phyloP scores from a whole-genome alignment of 2,797 vertebrate species.

The Mareca strepera region DNA sequence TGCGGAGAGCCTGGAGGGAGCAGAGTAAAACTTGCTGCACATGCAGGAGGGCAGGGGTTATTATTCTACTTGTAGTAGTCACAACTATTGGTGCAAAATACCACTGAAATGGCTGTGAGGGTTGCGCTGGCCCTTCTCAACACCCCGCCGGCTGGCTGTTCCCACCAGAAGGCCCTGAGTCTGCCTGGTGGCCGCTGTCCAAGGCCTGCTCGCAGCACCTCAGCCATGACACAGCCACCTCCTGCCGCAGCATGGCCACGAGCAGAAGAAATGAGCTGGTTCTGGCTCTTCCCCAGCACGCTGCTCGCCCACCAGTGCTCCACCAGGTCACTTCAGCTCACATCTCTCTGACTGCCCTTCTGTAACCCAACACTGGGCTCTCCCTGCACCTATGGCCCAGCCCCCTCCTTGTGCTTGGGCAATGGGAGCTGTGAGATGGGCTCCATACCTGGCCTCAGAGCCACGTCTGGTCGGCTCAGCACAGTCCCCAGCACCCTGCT shows the following conservation, averaged over 20 bases:
- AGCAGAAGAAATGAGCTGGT: not conserved
- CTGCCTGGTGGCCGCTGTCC: too few relatives aligned
- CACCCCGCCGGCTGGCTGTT: fast-evolving
- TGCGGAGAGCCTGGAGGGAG: too few relatives aligned
- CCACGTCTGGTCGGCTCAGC: not conserved
- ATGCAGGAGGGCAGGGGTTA: not conserved
- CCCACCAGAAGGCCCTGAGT: too few relatives aligned
- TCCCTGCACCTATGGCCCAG: not conserved
- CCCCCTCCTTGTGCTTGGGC: not conserved
- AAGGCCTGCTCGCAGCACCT: too few relatives aligned
- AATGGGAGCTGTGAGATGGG: not conserved
- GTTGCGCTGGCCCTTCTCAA: not conserved
- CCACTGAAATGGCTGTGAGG: not conserved
- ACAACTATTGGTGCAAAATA: not conserved
- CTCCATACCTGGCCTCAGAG: not conserved
- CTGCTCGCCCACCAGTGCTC: not conserved
- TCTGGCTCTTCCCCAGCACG: not conserved
- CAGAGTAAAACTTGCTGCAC: not conserved
- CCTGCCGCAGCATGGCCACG: not conserved
- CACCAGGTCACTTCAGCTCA: too few relatives aligned
- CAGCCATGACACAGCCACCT: not conserved
- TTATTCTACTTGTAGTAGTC: not conserved
- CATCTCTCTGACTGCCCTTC: too few relatives aligned
- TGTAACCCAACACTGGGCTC: not conserved
- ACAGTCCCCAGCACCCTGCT: not conserved